Evolutionary conservation across 2,888 invertebrate genomes (phyloP), one percentile per base, ranked within the genome.

Genomic region (Colletes collaris): DNA sequence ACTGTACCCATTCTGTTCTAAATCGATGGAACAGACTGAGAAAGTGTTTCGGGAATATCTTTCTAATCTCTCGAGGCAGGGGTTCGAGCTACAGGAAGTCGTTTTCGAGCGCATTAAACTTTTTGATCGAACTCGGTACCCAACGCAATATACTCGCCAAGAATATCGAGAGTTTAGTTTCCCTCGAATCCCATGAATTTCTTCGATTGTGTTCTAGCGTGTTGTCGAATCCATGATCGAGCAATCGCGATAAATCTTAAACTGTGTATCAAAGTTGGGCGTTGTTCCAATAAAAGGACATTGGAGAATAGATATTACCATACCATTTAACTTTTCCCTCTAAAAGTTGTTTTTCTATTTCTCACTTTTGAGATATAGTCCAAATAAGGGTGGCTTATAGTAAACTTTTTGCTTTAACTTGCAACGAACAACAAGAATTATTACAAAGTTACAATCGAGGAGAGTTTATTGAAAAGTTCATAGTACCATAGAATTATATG

Each of bases 61-160:
- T n/a, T 75, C 65, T 76, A 75, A 76, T 77, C 63, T 46, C 63
- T 53, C 7, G 19, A 49, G 40, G 8, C 46, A 49, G 44, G 60
- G 4, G 60, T 49, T 63, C 52, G 11, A 16, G 46, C 4, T 1
- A 50, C 37, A 44, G 44, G 44, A 44, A 50, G 56, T 49, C 49
- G 37, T 16, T 71, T 27, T 46, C 35, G 63, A 77, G 68, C 52
- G 77, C 68, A 58, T 77, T 75, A 73, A 74, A 73, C 63, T 40
- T 40, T 40, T 64, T 52, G 75, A 75, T 75, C 56, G 58, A 75
- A 58, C 62, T 55, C 35, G 60, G 0, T 6, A 49, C 49, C 8
- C 60, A 27, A 44, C 60, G 5, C 60, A 50, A 62, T 49, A 49
- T 27, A 49, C 77, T 37, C 13, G 59, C 40, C 65, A 40, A 55